Percentiles rank a stretch among this genome's conserved stretches.
Conservation (phyloP, 1,140 invertebrate species). For the Steinernema feltiae region DNA sequence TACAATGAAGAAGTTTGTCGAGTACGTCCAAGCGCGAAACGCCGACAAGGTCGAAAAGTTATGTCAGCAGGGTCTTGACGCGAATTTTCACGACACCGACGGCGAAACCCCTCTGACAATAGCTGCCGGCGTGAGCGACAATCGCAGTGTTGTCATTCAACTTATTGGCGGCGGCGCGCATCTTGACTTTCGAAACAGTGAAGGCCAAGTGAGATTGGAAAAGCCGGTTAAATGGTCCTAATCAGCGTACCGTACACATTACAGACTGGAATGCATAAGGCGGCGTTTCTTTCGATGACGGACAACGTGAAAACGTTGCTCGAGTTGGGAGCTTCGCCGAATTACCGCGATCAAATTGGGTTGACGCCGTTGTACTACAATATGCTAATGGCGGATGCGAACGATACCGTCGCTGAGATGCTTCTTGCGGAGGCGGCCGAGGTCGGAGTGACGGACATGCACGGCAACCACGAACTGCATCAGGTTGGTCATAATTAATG, state of each 20-base stretch:
- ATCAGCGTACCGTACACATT: constrained; percentile 15
- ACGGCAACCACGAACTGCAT: constrained; percentile 97
- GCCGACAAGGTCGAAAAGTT: constrained; percentile 92
- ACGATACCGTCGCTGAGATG: constrained; percentile 74
- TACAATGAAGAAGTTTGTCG: constrained; percentile 83
- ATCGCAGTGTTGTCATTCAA: constrained; percentile 79
- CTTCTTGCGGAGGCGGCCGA: constrained; percentile 89
- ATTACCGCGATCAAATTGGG: constrained; percentile 87
- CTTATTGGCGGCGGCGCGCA: constrained; percentile 95
- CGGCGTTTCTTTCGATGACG: constrained; percentile 51
- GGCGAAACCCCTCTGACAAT: constrained; percentile 79
- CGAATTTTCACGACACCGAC: constrained; percentile 93
- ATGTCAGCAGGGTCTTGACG: constrained; percentile 91
- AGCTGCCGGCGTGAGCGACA: constrained; percentile 67
- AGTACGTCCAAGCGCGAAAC: constrained; percentile 82
- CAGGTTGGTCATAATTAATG: constrained; percentile 75
- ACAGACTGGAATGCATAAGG: constrained; percentile 57
- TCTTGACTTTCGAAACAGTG: constrained; percentile 88
- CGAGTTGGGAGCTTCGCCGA: constrained; percentile 89
- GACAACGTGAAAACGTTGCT: constrained; percentile 67
- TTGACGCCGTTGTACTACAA: constrained; percentile 88
- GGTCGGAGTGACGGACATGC: constrained; percentile 83
- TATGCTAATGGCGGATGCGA: constrained; percentile 76
- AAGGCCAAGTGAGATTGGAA: constrained; percentile 70
- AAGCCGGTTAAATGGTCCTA: neutral